A percentile compares a stretch with the other conserved stretches of the same genome.
These are phyloP conservation scores for Fragum fragum DNA, from an alignment of 2,888 invertebrate genomes.

Conservation along the genomic window DNA sequence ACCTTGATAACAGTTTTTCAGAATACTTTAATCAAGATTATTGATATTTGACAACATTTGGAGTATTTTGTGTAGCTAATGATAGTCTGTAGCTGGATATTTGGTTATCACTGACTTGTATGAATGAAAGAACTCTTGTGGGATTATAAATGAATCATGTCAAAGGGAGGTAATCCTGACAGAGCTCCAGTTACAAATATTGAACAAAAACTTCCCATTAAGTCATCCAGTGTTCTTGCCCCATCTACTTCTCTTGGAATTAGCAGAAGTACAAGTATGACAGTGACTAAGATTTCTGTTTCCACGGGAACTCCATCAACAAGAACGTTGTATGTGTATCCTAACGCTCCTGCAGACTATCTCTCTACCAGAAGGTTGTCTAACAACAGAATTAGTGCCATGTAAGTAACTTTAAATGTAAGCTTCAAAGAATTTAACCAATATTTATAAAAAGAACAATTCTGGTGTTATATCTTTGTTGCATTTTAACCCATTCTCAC, in stretches of 20 bases:
- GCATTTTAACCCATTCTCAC: too few species aligned
- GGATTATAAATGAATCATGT: conserved; percentile 1
- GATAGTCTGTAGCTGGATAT: too few species aligned
- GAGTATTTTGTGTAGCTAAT: too few species aligned
- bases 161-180: conserved; percentile 4
- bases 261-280: conserved; percentile 1
- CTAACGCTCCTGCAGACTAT: conserved; percentile 18
- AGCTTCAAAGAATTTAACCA: too few species aligned
- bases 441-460: too few species aligned
- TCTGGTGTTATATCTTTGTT: too few species aligned
- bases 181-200: neutral
- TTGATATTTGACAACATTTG: too few species aligned
- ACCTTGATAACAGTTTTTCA: too few species aligned
- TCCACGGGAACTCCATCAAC: conserved; percentile 4
- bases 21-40: too few species aligned
- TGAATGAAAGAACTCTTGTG: too few species aligned
- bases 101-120: too few species aligned
- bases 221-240: neutral
- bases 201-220: neutral
- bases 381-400: conserved; percentile 56
- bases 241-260: conserved; percentile 10
- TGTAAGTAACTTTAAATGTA: conserved; percentile 67
- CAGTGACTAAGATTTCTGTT: conserved; percentile 14
- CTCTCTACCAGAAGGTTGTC: conserved; percentile 45
- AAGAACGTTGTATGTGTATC: conserved; percentile 16